These are phyloP conservation scores for Dendroctonus ponderosae DNA, from an alignment of 1,140 invertebrate species.

Conservation along the genomic window DNA sequence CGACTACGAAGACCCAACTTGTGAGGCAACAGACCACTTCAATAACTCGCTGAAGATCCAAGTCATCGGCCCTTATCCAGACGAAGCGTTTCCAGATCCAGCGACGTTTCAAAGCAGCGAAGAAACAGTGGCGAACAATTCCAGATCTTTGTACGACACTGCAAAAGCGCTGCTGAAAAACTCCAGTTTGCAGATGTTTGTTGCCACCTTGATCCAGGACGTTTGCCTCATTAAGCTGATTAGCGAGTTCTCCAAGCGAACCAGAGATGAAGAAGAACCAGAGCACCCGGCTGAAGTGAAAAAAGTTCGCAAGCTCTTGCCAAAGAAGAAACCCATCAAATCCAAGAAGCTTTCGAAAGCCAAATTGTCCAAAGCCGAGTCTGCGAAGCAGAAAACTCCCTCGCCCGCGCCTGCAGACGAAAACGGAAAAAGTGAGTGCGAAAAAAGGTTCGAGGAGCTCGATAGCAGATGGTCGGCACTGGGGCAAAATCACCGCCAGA, in stretches of 20 bases:
- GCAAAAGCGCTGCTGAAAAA: conserved; percentile 19
- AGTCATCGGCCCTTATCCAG: background rate
- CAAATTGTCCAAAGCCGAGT: background rate
- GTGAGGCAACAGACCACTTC: conserved; percentile 1
- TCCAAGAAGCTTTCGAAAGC: background rate
- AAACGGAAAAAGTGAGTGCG: conserved; percentile 41
- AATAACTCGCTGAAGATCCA: conserved; percentile 5
- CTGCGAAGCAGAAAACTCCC: background rate
- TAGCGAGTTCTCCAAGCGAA: conserved; percentile 23
- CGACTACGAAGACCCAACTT: conserved; percentile 1
- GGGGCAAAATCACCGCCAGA: conserved; percentile 34
- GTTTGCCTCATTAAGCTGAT: conserved; percentile 33
- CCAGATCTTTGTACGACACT: conserved; percentile 3
- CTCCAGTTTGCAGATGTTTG: conserved; percentile 28
- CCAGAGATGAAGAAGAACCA: too few relatives aligned
- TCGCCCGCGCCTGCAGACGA: conserved; percentile 1
- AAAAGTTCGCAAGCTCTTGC: background rate
- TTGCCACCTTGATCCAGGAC: conserved; percentile 32
- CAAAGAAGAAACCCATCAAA: too few relatives aligned
- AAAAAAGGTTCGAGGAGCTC: conserved; percentile 39
- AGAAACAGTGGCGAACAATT: background rate
- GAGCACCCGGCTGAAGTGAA: background rate
- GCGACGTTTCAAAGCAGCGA: background rate
- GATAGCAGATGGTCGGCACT: conserved; percentile 34
- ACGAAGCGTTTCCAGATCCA: conserved; percentile 7